phyloP scores from a whole-genome alignment of 2,888 invertebrate genomes.

The Lasioglossum villosulum region DNA sequence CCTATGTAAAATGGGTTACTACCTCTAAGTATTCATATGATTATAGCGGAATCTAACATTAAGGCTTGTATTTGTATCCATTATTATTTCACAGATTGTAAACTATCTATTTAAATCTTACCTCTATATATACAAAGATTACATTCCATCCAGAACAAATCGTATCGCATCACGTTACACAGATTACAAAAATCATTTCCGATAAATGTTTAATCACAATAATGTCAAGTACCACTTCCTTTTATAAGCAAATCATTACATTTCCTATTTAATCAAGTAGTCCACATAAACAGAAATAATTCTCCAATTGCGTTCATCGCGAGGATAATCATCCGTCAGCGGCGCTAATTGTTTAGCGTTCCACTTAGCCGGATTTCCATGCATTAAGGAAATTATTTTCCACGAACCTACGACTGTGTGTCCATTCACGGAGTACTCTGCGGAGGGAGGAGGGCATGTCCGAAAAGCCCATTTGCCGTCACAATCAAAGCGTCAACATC shows the following conservation, averaged over 20 bases:
- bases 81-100: too few relatives aligned
- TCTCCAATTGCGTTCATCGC: neutral
- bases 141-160: neutral
- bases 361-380: neutral
- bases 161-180: neutral
- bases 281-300: neutral
- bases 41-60: too few relatives aligned
- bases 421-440: neutral
- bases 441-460: neutral
- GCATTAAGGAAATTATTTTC: neutral
- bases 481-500: constrained; percentile 11
- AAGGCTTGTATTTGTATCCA: too few relatives aligned
- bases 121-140: too few relatives aligned
- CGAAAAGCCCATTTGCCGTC: neutral
- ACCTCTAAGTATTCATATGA: too few relatives aligned
- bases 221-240: neutral
- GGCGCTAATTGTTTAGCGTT: neutral
- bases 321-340: neutral
- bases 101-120: too few relatives aligned
- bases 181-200: neutral
- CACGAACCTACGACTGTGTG: neutral
- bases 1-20: too few relatives aligned
- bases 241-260: neutral
- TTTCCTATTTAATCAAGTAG: neutral
- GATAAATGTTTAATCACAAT: neutral